Evolutionary conservation across 2,113 vertebrate species (phyloP), one percentile per base, ranked within the genome.

Genomic region (Oreochromis spilurus): DNA sequence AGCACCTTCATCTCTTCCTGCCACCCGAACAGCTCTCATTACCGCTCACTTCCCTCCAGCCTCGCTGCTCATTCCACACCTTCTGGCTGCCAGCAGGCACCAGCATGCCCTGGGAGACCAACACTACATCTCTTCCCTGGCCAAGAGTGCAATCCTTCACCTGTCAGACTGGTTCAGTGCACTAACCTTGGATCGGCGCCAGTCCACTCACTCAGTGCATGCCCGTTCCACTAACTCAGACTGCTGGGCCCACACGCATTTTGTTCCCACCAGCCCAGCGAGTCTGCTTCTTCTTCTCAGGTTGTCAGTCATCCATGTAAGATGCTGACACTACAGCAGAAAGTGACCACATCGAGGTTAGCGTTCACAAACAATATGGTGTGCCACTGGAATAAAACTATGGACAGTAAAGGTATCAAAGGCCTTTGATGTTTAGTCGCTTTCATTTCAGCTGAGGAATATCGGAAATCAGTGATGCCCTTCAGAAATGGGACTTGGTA

Each of bases 61-160:
- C 34, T 85, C 53, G 36, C 86, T 52, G 31, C 88, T 83, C 58
- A 26, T 65, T 77, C 85, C 70, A 38, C 55, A 26, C 62, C 84
- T 80, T 83, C 86, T 85, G 84, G 83, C 80, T 87, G 87, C 83
- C 86, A 89, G 83, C 82, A 70, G 57, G 82, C 40, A 45, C 58
- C 79, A 19, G 9, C 31, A 19, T 43, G 82, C 84, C 92, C 65
- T 8, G 54, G 48, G 91, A 90, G 67, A 90, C 90, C 91, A 75
- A 82, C 54, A 19, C 65, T 86, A 90, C 89, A 88, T 88, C 90
- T 92, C 84, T 81, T 90, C 84, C 75, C 84, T 2, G 26, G 84
- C 89, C 84, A 86, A 91, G 78, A 31, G 86, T 86, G 87, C 86
- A 89, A 91, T 95, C 90, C 84, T 72, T 93, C 90, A 93, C 91